phyloP scores from a whole-genome alignment of 2,888 invertebrate species.

The Lepidochitona cinerea region DNA sequence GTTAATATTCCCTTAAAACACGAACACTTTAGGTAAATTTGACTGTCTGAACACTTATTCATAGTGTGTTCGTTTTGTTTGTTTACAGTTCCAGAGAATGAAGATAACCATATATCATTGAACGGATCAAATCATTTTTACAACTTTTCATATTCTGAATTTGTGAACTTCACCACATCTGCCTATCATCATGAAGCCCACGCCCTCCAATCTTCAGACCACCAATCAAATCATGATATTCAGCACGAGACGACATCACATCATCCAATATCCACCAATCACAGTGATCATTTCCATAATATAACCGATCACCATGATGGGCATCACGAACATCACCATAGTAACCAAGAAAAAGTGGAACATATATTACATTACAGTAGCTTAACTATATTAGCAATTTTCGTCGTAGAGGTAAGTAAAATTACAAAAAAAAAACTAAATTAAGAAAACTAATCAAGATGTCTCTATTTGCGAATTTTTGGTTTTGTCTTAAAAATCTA shows the following conservation, averaged over 20 bases:
- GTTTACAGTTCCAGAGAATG: not conserved
- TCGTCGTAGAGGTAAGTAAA: slow-evolving; percentile 5
- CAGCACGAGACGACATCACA: not conserved
- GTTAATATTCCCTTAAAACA: too few relatives aligned
- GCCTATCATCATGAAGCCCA: not conserved
- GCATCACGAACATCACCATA: slow-evolving; percentile 4
- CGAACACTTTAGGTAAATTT: too few relatives aligned
- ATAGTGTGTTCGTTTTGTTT: too few relatives aligned
- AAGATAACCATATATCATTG: not conserved
- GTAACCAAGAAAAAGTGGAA: slow-evolving; percentile 2
- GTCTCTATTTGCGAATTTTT: too few relatives aligned
- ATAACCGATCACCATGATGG: not conserved
- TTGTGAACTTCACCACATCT: not conserved
- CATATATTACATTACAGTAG: slow-evolving; percentile 8
- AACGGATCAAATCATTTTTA: not conserved
- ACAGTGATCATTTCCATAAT: not conserved
- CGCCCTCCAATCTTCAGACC: not conserved
- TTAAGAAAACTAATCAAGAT: too few relatives aligned
- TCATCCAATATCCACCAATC: not conserved
- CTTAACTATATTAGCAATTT: slow-evolving; percentile 3
- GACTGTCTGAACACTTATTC: too few relatives aligned
- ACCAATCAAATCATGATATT: slow-evolving; percentile 3
- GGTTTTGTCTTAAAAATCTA: too few relatives aligned
- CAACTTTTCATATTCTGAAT: not conserved
- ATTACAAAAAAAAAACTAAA: not conserved